phyloP scores from a whole-genome alignment of 2,797 vertebrate genomes.

The Crypturellus tataupa region DNA sequence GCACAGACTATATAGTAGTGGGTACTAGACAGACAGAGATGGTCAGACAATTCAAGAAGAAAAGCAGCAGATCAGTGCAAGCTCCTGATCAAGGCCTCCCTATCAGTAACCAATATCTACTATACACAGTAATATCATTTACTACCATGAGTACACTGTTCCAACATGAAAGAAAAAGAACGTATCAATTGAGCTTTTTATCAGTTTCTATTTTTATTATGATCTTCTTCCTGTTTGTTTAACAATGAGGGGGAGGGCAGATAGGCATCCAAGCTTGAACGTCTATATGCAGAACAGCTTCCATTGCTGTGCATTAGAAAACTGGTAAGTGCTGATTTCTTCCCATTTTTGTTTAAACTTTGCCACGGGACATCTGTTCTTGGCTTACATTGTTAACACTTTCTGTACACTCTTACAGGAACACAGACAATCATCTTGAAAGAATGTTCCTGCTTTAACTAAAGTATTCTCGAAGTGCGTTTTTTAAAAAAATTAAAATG shows the following conservation, averaged over 20 bases:
- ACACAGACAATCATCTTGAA: neutral
- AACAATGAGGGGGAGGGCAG: conserved; percentile 70
- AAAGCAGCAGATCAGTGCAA: neutral
- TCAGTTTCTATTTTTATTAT: conserved; percentile 74
- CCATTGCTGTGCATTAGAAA: conserved; percentile 50
- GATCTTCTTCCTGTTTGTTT: conserved; percentile 70
- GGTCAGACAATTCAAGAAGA: neutral
- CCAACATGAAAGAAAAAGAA: neutral
- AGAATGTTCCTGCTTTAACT: neutral
- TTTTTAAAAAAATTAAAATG: conserved; percentile 21
- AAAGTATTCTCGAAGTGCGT: neutral
- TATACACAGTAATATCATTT: neutral
- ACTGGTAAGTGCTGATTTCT: conserved; percentile 69
- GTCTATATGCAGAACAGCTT: conserved; percentile 63
- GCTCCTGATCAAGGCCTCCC: neutral
- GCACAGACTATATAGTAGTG: too few species aligned
- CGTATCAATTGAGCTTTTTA: neutral
- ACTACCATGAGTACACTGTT: neutral
- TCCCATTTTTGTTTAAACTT: conserved; percentile 76
- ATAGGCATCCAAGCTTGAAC: neutral
- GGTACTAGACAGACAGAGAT: neutral
- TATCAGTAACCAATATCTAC: neutral
- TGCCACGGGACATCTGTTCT: conserved; percentile 79
- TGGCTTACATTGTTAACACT: conserved; percentile 48
- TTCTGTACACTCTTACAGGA: conserved; percentile 26